Percentiles rank a stretch among this genome's conserved stretches.
Evolutionary conservation across 2,113 vertebrate species (phyloP).

Genomic region (Coracopsis vasa): DNA sequence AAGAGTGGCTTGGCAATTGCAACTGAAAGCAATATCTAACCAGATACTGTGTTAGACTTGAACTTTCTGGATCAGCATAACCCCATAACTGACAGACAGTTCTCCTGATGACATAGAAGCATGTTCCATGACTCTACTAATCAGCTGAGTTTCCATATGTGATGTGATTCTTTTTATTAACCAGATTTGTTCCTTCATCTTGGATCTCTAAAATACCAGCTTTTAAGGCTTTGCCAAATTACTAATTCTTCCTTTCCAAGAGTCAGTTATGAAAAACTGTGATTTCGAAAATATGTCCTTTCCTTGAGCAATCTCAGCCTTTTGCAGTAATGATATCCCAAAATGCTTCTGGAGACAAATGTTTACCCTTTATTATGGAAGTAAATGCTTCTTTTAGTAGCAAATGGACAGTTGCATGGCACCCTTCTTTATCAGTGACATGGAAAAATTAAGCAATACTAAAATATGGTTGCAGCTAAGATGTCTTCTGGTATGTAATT

Average conservation of each 20-base stretch:
- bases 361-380: not conserved
- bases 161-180: constrained; percentile 5
- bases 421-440: not conserved
- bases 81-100: not conserved
- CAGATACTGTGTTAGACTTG: not conserved
- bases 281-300: not conserved
- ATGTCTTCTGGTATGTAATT: not conserved
- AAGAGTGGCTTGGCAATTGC: not conserved
- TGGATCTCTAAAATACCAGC: not conserved
- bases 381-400: not conserved
- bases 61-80: not conserved
- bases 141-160: not conserved
- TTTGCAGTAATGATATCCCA: not conserved
- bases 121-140: not conserved
- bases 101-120: not conserved
- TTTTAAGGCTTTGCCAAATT: not conserved
- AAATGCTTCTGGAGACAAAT: not conserved
- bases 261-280: not conserved
- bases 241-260: not conserved
- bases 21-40: not conserved
- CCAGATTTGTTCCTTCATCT: not conserved
- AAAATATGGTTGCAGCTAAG: not conserved
- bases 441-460: not conserved
- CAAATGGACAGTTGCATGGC: not conserved
- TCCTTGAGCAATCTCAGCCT: not conserved